Evolutionary conservation across 2,113 vertebrate species (phyloP).

Genomic region (Chloropsis hardwickii): DNA sequence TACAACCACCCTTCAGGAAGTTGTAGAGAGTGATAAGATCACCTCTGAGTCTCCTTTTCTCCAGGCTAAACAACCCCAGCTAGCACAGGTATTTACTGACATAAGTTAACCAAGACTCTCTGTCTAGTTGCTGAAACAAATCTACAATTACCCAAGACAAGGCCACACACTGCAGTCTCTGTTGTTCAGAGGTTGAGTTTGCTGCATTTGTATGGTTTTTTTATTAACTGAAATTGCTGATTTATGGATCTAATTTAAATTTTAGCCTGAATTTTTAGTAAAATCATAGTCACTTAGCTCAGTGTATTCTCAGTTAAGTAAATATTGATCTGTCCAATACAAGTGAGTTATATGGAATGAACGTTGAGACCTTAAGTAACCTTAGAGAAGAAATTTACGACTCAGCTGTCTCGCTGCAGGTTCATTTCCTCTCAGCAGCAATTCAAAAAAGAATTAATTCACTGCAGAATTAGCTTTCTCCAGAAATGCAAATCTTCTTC

Average conservation of each 20-base stretch:
- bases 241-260: not conserved
- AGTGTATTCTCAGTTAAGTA: not conserved
- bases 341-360: not conserved
- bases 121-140: not conserved
- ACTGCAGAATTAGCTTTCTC: constrained; percentile 5
- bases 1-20: no score
- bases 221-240: not conserved
- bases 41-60: no score
- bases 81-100: not conserved
- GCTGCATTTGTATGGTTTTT: not conserved
- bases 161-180: not conserved
- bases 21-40: no score
- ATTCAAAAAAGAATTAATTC: constrained; percentile 17
- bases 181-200: not conserved
- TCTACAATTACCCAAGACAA: not conserved
- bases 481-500: constrained; percentile 32
- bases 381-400: not conserved
- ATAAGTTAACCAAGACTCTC: not conserved
- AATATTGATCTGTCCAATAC: not conserved
- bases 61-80: no score
- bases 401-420: not conserved
- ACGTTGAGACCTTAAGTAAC: not conserved
- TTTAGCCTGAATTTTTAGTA: not conserved
- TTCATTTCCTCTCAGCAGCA: constrained; percentile 25
- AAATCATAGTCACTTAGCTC: not conserved